Conservation (phyloP, 2,797 vertebrate species). For the Gymnocypris eckloni region DNA sequence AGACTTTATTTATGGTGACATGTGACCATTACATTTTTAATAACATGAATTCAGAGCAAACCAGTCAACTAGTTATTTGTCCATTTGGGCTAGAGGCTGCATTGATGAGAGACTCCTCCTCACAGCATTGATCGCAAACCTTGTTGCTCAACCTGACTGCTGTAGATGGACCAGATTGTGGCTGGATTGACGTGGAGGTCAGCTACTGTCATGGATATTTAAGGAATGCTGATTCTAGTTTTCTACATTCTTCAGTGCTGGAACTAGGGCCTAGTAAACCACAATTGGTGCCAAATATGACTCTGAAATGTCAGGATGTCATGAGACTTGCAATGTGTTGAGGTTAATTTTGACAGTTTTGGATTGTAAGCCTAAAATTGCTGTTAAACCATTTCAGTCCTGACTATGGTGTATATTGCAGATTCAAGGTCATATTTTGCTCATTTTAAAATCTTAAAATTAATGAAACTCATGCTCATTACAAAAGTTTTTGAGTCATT, state of each 20-base stretch:
- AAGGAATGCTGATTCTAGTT: constrained; percentile 73
- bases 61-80: not conserved
- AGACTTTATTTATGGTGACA: not conserved
- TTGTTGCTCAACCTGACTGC: constrained; percentile 2
- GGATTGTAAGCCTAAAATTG: not conserved
- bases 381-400: not conserved
- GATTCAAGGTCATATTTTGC: not conserved
- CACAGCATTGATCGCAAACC: not conserved
- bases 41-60: not conserved
- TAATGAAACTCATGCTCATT: not conserved
- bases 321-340: not conserved
- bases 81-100: not conserved
- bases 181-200: constrained; percentile 57
- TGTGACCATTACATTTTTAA: not conserved
- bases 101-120: not conserved
- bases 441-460: not conserved
- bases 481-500: not conserved
- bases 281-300: constrained; percentile 72
- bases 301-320: constrained; percentile 70
- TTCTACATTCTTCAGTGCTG: constrained; percentile 69
- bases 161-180: constrained; percentile 9
- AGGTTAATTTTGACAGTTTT: not conserved
- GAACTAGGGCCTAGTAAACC: constrained; percentile 66
- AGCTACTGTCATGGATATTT: constrained; percentile 73
- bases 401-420: not conserved